Conservation (phyloP, 1,140 invertebrate genomes). For the Monochamus saltuarius region DNA sequence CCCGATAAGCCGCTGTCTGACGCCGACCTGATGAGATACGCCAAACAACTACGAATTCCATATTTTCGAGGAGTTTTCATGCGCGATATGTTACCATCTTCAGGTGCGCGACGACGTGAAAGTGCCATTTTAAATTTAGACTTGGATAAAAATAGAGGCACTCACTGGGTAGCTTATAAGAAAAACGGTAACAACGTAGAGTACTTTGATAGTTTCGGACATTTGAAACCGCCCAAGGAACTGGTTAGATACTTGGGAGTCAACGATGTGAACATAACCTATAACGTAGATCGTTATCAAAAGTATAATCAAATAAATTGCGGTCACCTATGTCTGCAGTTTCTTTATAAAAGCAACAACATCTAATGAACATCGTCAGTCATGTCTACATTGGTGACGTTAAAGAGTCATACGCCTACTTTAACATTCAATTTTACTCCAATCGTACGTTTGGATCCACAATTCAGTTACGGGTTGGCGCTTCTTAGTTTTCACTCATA, state of each 20-base stretch:
- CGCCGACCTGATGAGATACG: not conserved
- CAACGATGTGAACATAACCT: no score
- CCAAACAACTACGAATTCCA: not conserved
- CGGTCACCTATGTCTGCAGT: no score
- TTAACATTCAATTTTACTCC: no score
- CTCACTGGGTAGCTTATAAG: conserved; percentile 2
- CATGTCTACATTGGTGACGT: no score
- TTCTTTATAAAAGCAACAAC: no score
- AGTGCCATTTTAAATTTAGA: conserved; percentile 1
- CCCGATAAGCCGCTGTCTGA: not conserved
- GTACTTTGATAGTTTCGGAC: conserved; percentile 1
- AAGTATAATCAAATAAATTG: no score
- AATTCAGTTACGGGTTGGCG: no score
- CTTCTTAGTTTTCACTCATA: no score
- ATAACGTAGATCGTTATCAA: no score
- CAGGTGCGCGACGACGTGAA: conserved; percentile 21
- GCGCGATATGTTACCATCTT: not conserved
- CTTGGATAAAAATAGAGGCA: not conserved
- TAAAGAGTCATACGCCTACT: no score
- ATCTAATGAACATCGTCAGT: no score
- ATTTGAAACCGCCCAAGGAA: not conserved
- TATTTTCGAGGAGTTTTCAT: not conserved
- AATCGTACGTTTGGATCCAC: no score
- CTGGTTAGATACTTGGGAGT: not conserved
- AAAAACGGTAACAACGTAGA: conserved; percentile 2